Percentiles rank a stretch among this genome's conserved stretches.
Evolutionary conservation across 2,797 vertebrate genomes (phyloP).

Genomic region (Odontamblyopus rebecca): DNA sequence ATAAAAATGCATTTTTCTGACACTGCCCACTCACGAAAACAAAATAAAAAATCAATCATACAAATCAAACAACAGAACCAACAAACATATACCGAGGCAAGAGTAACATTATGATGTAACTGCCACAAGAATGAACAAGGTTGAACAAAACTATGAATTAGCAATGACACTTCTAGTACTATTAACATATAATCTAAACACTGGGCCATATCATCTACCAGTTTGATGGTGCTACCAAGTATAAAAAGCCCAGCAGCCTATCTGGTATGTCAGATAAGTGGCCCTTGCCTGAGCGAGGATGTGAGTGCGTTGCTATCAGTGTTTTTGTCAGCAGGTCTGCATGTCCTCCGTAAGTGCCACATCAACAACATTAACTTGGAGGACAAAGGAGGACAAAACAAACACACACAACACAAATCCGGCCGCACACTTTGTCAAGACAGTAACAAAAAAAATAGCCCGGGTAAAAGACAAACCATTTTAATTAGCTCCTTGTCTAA

Average conservation of each 20-base stretch:
- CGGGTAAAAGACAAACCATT: constrained; percentile 67
- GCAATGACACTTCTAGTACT: neutral
- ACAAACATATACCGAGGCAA: neutral
- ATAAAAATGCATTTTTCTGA: no score
- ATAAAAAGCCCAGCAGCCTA: constrained; percentile 17
- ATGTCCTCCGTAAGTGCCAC: constrained; percentile 66
- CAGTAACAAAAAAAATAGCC: constrained; percentile 66
- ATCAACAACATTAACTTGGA: constrained; percentile 75
- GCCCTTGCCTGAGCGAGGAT: constrained; percentile 28
- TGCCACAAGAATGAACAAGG: neutral
- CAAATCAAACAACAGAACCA: neutral
- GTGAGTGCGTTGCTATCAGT: constrained; percentile 35
- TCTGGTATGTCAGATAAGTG: constrained; percentile 32
- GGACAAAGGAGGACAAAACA: constrained; percentile 66
- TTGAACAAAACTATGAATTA: constrained; percentile 2
- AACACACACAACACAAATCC: constrained; percentile 36
- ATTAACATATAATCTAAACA: neutral
- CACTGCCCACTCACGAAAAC: no score
- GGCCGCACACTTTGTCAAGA: constrained; percentile 42
- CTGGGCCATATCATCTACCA: neutral
- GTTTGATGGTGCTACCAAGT: constrained; percentile 1
- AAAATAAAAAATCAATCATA: neutral
- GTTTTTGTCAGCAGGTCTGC: constrained; percentile 55
- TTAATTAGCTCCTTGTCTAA: constrained; percentile 76
- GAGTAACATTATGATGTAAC: neutral